A percentile compares a stretch with the other conserved stretches of the same genome.
phyloP scores from a whole-genome alignment of 2,797 vertebrate genomes.

The Pampus argenteus region DNA sequence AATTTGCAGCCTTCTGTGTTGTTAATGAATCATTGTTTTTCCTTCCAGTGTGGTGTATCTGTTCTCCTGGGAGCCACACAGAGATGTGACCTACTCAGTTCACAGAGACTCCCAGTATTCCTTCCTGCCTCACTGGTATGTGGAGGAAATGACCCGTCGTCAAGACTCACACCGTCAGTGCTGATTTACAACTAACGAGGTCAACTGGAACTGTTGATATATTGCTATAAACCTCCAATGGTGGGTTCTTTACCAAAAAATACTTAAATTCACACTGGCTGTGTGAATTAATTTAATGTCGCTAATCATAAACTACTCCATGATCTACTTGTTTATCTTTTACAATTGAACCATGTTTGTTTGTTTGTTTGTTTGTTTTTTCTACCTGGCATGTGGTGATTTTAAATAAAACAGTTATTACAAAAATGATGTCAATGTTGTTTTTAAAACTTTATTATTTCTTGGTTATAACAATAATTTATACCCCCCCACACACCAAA shows the following conservation, averaged over 20 bases:
- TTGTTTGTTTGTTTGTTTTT: constrained; percentile 8
- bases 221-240: constrained; percentile 2
- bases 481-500: constrained; percentile 6
- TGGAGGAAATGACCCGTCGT: constrained; percentile 74
- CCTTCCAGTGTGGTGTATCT: constrained; percentile 88
- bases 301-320: not conserved
- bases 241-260: constrained; percentile 16
- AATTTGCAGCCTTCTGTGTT: not conserved
- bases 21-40: not conserved
- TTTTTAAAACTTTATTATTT: constrained; percentile 61
- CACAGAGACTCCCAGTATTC: constrained; percentile 84
- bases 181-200: constrained; percentile 14
- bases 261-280: not conserved
- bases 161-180: constrained; percentile 23
- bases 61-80: constrained; percentile 88
- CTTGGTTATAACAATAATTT: constrained; percentile 38
- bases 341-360: not conserved
- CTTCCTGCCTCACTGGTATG: constrained; percentile 90
- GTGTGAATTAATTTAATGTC: not conserved
- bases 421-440: not conserved
- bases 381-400: not conserved
- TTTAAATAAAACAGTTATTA: constrained; percentile 30
- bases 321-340: constrained; percentile 7
- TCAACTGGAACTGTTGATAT: not conserved
- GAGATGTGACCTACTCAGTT: constrained; percentile 87